These are phyloP conservation scores for Loripinus fragilis DNA, from an alignment of 2,888 invertebrate species.

Conservation along the genomic window DNA sequence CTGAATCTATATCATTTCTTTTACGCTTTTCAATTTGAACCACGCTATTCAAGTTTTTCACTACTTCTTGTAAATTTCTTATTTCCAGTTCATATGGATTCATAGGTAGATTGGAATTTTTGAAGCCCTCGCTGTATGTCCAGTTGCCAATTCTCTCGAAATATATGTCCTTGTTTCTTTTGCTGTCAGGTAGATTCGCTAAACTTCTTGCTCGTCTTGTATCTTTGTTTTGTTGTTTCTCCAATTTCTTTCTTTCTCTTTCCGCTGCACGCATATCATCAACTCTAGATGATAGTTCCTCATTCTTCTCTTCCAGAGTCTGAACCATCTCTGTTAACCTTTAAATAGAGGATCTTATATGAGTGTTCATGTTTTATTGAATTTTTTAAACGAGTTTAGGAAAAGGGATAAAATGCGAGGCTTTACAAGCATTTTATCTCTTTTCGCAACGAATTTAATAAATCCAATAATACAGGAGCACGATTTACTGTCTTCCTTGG, in stretches of 20 bases:
- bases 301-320: slow-evolving; percentile 91
- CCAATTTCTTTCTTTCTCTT: slow-evolving; percentile 64
- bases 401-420: too few species aligned
- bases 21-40: slow-evolving; percentile 76
- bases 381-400: too few species aligned
- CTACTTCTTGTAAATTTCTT: slow-evolving; percentile 73
- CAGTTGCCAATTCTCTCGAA: slow-evolving; percentile 70
- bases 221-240: slow-evolving; percentile 71
- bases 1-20: slow-evolving; percentile 75
- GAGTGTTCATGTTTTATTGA: too few species aligned
- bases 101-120: slow-evolving; percentile 70
- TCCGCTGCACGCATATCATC: slow-evolving; percentile 87
- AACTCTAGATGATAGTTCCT: slow-evolving; percentile 91
- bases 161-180: slow-evolving; percentile 71
- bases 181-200: slow-evolving; percentile 68
- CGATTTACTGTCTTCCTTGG: too few species aligned
- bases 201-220: slow-evolving; percentile 73
- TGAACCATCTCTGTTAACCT: slow-evolving; percentile 87
- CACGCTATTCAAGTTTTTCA: slow-evolving; percentile 77
- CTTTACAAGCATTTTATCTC: too few species aligned
- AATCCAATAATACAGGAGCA: too few species aligned
- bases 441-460: too few species aligned
- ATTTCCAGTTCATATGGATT: slow-evolving; percentile 79
- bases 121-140: slow-evolving; percentile 74
- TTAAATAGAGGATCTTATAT: too few species aligned